Conservation (phyloP, 2,113 vertebrate genomes). For the Tenrec ecaudatus region DNA sequence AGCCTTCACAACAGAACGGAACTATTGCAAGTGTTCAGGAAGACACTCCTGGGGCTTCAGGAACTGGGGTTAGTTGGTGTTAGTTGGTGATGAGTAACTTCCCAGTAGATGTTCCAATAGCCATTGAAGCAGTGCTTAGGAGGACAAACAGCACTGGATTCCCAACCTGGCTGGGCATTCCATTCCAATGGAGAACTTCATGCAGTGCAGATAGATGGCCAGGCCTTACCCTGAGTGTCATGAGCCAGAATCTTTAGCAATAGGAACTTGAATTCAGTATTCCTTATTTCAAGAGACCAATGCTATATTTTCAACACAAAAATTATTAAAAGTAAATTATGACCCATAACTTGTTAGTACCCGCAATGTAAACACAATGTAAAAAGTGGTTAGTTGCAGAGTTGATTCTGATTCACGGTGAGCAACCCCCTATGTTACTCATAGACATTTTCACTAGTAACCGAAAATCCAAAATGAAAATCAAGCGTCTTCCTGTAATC, state of each 20-base stretch:
- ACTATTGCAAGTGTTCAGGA: background rate
- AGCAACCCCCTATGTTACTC: background rate
- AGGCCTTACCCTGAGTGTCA: background rate
- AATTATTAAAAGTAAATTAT: background rate
- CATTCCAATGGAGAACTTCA: background rate
- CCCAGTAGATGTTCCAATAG: background rate
- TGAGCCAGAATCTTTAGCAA: background rate
- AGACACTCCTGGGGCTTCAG: background rate
- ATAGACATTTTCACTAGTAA: constrained; percentile 4
- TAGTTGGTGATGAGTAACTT: background rate
- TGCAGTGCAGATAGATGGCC: background rate
- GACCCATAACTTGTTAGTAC: background rate
- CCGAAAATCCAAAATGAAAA: constrained; percentile 41
- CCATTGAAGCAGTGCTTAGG: background rate
- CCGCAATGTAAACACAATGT: background rate
- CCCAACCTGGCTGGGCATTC: background rate
- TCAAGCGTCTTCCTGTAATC: background rate
- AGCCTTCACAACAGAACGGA: background rate
- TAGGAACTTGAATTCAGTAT: background rate
- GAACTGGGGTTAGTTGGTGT: too few species aligned
- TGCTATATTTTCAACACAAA: background rate
- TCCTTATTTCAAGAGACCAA: background rate
- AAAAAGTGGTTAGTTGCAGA: background rate
- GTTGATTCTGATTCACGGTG: background rate
- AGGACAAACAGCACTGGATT: background rate